A percentile compares a stretch with the other conserved stretches of the same genome.
phyloP scores from a whole-genome alignment of 2,113 vertebrate genomes.

The Protobothrops mucrosquamatus region DNA sequence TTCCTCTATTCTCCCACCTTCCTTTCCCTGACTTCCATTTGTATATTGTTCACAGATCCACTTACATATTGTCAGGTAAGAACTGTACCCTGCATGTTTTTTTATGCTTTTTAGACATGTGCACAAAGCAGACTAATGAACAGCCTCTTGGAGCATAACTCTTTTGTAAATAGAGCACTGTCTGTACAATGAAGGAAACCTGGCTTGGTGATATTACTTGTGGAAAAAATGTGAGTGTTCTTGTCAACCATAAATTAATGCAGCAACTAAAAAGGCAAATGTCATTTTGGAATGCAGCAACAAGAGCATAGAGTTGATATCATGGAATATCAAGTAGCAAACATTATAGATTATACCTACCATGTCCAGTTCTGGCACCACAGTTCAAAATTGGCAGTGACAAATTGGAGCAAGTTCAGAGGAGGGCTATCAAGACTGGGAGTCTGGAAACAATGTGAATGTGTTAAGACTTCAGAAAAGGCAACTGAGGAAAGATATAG shows the following conservation, averaged over 20 bases:
- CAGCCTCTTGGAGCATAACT: neutral
- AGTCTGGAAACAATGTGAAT: neutral
- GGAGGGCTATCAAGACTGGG: neutral
- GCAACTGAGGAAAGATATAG: neutral
- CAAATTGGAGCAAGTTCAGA: neutral
- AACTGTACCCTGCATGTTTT: neutral
- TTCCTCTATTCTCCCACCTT: neutral
- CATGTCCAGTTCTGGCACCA: neutral
- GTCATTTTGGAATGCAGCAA: neutral
- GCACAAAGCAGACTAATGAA: neutral
- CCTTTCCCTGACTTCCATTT: neutral
- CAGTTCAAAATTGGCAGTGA: neutral
- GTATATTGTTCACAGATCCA: neutral
- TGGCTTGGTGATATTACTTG: neutral
- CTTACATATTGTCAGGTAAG: neutral
- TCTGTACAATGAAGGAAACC: neutral
- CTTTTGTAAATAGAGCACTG: neutral
- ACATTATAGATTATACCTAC: neutral
- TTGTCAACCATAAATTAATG: neutral
- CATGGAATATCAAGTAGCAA: neutral
- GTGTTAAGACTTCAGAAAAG: neutral
- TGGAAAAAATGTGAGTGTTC: neutral
- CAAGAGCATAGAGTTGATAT: neutral
- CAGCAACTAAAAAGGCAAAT: neutral
- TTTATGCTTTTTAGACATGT: neutral